Base-by-base conservation (phyloP, 2,888 invertebrate species). In the Ctenicera cuprea region DNA sequence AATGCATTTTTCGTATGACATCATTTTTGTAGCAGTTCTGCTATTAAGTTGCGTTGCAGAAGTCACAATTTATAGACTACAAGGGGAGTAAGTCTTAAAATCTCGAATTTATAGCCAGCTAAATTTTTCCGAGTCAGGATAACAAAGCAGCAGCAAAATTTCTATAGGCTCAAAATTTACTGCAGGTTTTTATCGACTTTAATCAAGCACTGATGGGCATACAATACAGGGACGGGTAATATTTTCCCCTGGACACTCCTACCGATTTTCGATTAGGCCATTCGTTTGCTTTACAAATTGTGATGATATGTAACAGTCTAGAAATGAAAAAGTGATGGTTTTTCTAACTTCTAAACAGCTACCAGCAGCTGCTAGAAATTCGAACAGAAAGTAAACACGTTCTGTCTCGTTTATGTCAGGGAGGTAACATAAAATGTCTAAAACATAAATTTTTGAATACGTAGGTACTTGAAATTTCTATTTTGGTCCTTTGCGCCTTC, bases 241-340 rank as follows among this genome's bases (percentile, higher is more conserved):
- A 48, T 48, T 48, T 45, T 48, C 14, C 38, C 43, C 48, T 16
- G 48, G 48, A 16, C 30, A 30, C 54, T 54, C 30, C 30, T 54
- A 54, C 54, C 54, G 54, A 54, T 54, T 54, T 54, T 54, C 54
- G 54, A 54, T 54, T 54, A 54, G 30, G 54, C 9, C 11, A 26
- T 22, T 22, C 52, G 8, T 54, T 54, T 54, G 30, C 54, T 11
- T 26, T 30, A 30, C 30, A 30, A 30, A 30, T 33, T 54, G 26
- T 8, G 26, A 18, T 22, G 26, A 52, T 52, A 26, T 52, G 30
- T 54, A 33, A 14, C n/a, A 11, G 30, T 30, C 2, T n/a, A 26
- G 26, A 54, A 30, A 33, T 7, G 54, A 54, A 54, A 50, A 20
- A 22, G 48, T 12, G 12, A 12, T 5, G 16, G 18, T 8, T 9